Conservation (phyloP, 2,888 invertebrate genomes). For the Encarsia formosa region DNA sequence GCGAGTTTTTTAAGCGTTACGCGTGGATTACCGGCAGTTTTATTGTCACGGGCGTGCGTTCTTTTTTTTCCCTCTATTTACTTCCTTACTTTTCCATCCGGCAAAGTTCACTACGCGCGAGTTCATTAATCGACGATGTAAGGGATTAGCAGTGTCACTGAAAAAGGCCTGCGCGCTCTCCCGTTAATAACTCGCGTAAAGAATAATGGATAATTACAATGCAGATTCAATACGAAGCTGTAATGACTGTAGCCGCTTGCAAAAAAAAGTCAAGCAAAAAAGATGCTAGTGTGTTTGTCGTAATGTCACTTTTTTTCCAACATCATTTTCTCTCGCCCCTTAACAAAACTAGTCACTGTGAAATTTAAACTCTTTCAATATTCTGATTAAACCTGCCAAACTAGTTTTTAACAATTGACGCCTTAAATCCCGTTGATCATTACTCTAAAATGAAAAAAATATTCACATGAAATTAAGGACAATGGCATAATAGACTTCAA, state of each 20-base stretch:
- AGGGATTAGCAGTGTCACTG: constrained; percentile 25
- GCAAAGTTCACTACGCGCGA: constrained; percentile 1
- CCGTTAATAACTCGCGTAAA: constrained; percentile 14
- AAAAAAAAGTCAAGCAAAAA: constrained; percentile 17
- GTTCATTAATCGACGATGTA: constrained; percentile 19
- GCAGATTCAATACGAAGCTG: constrained; percentile 16
- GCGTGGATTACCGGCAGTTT: not conserved
- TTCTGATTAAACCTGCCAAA: no score
- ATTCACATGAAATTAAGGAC: no score
- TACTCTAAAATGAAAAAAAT: no score
- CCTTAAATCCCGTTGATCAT: no score
- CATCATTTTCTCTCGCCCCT: no score
- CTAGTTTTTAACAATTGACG: no score
- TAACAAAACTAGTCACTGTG: not conserved
- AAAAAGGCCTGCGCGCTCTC: constrained; percentile 2
- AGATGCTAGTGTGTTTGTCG: not conserved
- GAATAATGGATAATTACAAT: not conserved
- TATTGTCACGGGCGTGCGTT: not conserved
- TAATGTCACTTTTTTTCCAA: no score
- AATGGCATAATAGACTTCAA: no score
- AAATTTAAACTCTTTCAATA: constrained; percentile 4
- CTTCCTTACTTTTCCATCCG: no score
- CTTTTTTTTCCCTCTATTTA: constrained; percentile 1
- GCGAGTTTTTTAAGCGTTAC: not conserved
- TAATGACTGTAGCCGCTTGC: not conserved